Percentiles rank a stretch among this genome's conserved stretches.
Evolutionary conservation across 2,113 vertebrate species (phyloP).

Genomic region (Perca fluviatilis): DNA sequence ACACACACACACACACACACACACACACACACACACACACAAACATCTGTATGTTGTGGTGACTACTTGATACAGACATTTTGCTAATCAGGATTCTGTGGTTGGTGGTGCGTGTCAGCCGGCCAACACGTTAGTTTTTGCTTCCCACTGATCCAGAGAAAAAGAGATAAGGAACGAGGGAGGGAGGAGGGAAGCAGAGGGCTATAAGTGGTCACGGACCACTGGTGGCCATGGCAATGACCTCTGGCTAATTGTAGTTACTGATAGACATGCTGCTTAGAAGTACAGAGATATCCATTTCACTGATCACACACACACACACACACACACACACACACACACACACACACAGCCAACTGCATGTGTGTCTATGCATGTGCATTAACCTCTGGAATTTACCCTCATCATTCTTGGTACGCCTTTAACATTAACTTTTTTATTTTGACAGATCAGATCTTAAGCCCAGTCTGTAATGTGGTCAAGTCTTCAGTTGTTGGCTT

Average conservation of each 20-base stretch:
- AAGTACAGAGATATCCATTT: slow-evolving; percentile 69
- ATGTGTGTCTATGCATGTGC: slow-evolving; percentile 22
- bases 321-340: slow-evolving; percentile 32
- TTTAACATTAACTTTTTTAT: slow-evolving; percentile 47
- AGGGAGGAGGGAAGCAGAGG: slow-evolving; percentile 18
- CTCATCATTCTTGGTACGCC: slow-evolving; percentile 33
- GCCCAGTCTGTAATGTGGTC: slow-evolving; percentile 57
- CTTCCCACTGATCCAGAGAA: slow-evolving; percentile 25
- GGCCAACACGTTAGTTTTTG: slow-evolving; percentile 40
- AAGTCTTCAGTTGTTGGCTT: slow-evolving; percentile 61
- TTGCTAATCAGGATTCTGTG: slow-evolving; percentile 59
- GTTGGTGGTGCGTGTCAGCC: slow-evolving; percentile 49
- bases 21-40: slow-evolving; percentile 22
- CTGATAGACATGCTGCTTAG: slow-evolving; percentile 72
- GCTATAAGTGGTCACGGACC: slow-evolving; percentile 67
- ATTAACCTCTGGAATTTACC: slow-evolving; percentile 43
- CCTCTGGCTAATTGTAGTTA: slow-evolving; percentile 76
- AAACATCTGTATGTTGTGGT: slow-evolving; percentile 39
- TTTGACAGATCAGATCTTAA: slow-evolving; percentile 67
- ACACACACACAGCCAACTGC: slow-evolving; percentile 22
- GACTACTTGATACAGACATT: slow-evolving; percentile 58
- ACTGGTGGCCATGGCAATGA: slow-evolving; percentile 70
- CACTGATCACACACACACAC: slow-evolving; percentile 49
- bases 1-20: slow-evolving; percentile 23
- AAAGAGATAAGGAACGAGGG: slow-evolving; percentile 9